A percentile compares a stretch with the other conserved stretches of the same genome.
These are phyloP conservation scores for Scaptomyza graminum DNA, from an alignment of 1,140 invertebrate genomes.

Conservation along the genomic window DNA sequence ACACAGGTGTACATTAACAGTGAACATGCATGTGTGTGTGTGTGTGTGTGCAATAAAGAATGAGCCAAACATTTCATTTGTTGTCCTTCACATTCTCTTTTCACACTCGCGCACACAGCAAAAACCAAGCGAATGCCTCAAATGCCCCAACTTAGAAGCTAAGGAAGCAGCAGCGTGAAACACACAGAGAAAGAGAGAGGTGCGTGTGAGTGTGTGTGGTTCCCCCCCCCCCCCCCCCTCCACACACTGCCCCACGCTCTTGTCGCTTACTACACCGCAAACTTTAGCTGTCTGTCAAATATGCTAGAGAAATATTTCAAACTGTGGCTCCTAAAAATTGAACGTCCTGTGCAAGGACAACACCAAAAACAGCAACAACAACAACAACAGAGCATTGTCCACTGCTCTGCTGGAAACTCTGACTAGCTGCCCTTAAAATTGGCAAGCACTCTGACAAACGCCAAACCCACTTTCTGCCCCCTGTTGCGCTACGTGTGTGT, in stretches of 20 bases:
- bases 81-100: constrained; percentile 77
- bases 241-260: no score
- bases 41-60: constrained; percentile 9
- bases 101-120: constrained; percentile 62
- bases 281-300: constrained; percentile 80
- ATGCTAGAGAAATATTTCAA: constrained; percentile 80
- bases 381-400: constrained; percentile 27
- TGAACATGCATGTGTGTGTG: neutral
- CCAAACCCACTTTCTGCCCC: neutral
- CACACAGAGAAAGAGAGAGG: neutral
- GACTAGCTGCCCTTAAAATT: constrained; percentile 35
- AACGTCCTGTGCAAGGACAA: constrained; percentile 44
- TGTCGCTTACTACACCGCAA: constrained; percentile 43
- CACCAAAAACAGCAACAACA: neutral
- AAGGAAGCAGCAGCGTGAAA: neutral
- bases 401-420: constrained; percentile 27
- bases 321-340: constrained; percentile 81
- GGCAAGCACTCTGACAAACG: constrained; percentile 28
- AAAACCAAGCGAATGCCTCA: constrained; percentile 66
- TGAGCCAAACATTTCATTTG: constrained; percentile 73
- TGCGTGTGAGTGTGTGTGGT: constrained; percentile 35
- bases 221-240: neutral
- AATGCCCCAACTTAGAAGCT: constrained; percentile 17
- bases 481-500: neutral
- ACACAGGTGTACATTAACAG: neutral